Evolutionary conservation across 1,140 invertebrate species (phyloP).

Genomic region (Megalonaias nervosa): DNA sequence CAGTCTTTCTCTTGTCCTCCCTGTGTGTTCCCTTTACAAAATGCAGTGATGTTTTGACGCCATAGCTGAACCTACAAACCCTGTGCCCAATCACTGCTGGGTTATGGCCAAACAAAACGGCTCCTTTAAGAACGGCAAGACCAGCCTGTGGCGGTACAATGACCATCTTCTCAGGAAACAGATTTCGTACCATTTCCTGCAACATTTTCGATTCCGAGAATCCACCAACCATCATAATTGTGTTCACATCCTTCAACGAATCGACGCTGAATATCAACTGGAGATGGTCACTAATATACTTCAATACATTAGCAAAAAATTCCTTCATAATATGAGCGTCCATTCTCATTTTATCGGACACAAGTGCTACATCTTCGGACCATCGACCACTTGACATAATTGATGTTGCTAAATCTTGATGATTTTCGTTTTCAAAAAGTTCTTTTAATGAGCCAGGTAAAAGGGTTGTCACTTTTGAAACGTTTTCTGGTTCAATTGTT

Average conservation of each 20-base stretch:
- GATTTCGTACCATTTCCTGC: slow-evolving; percentile 15
- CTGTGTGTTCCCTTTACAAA: slow-evolving; percentile 20
- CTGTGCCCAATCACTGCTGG: slow-evolving; percentile 14
- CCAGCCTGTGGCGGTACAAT: slow-evolving; percentile 27
- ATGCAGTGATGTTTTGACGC: slow-evolving; percentile 14
- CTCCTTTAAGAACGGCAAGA: slow-evolving; percentile 22
- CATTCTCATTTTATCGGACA: slow-evolving; percentile 23
- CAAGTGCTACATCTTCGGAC: not conserved
- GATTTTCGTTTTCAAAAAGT: not conserved
- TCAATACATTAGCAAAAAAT: slow-evolving; percentile 16
- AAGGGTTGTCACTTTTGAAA: slow-evolving; percentile 15
- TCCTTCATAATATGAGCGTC: slow-evolving; percentile 9
- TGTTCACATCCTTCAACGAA: not conserved
- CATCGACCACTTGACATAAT: not conserved
- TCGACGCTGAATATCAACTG: slow-evolving; percentile 7
- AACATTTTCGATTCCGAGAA: slow-evolving; percentile 32
- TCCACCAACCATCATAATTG: slow-evolving; percentile 33
- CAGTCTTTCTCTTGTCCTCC: slow-evolving; percentile 12
- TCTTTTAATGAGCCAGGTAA: slow-evolving; percentile 11
- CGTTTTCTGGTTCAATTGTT: slow-evolving; percentile 1
- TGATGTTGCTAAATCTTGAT: not conserved
- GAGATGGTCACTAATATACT: slow-evolving; percentile 18
- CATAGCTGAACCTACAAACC: slow-evolving; percentile 25
- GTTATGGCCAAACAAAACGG: slow-evolving; percentile 29
- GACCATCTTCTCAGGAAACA: slow-evolving; percentile 15